phyloP scores from a whole-genome alignment of 1,140 invertebrate genomes.

The Chymomyza costata region DNA sequence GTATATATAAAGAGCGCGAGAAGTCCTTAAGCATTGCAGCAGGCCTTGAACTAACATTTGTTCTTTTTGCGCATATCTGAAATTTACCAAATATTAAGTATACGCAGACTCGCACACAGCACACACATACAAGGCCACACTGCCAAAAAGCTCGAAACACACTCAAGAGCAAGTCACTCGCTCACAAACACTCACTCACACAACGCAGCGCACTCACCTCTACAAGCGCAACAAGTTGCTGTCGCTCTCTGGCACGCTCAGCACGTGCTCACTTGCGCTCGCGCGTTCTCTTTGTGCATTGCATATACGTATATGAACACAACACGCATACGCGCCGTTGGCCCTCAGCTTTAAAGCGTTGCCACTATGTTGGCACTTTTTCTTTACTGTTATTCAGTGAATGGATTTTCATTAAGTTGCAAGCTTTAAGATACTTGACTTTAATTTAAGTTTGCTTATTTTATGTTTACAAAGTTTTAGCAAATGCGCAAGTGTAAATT shows the following conservation, averaged over 20 bases:
- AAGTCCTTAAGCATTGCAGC: conserved; percentile 33
- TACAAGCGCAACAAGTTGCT: conserved; percentile 61
- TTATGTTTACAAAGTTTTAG: too few species aligned
- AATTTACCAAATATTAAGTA: conserved; percentile 56
- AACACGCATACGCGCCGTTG: too few species aligned
- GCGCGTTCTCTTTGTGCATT: conserved; percentile 4
- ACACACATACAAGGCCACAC: conserved; percentile 8
- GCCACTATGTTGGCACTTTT: conserved; percentile 11
- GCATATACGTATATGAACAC: too few species aligned
- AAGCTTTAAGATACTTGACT: too few species aligned
- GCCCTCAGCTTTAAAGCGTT: conserved; percentile 17
- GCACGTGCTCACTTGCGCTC: conserved; percentile 20
- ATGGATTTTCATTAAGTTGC: neutral
- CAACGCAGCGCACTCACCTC: neutral
- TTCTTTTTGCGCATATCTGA: conserved; percentile 62
- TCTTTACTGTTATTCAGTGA: conserved; percentile 13
- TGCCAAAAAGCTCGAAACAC: conserved; percentile 15
- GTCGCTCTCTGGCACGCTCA: conserved; percentile 19
- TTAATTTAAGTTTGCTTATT: too few species aligned
- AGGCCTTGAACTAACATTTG: conserved; percentile 47
- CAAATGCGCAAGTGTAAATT: too few species aligned
- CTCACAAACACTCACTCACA: conserved; percentile 32
- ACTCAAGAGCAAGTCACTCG: conserved; percentile 28
- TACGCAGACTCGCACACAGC: conserved; percentile 21
- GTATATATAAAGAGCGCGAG: neutral